These are phyloP conservation scores for Ligdia adustata DNA, from an alignment of 2,888 invertebrate species.

Conservation along the genomic window DNA sequence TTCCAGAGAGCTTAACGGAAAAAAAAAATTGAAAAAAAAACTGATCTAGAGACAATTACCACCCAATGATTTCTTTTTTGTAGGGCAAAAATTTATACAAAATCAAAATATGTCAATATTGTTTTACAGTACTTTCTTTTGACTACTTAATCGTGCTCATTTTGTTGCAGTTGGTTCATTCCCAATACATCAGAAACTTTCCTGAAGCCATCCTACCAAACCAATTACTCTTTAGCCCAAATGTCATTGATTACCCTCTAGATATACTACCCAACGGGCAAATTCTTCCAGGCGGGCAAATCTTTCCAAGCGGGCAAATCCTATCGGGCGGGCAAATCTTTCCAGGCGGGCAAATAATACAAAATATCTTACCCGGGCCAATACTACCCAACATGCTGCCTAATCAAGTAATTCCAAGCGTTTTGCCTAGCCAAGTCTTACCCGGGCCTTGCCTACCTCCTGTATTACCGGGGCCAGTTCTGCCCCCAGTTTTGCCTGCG, in stretches of 20 bases:
- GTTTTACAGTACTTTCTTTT: too few species aligned
- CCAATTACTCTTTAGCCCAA: slow-evolving; percentile 16
- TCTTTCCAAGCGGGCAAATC: not conserved
- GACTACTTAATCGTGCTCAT: too few species aligned
- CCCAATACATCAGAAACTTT: slow-evolving; percentile 53
- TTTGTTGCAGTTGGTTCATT: slow-evolving; percentile 49
- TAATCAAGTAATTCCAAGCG: slow-evolving; percentile 28
- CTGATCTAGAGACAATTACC: too few species aligned
- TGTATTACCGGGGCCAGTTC: slow-evolving; percentile 3
- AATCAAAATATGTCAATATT: too few species aligned
- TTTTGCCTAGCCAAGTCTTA: slow-evolving; percentile 8
- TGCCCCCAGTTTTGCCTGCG: slow-evolving; percentile 3
- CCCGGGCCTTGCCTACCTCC: slow-evolving; percentile 33
- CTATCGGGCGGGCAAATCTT: not conserved
- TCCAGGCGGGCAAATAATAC: not conserved
- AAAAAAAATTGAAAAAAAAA: too few species aligned
- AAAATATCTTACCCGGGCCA: slow-evolving; percentile 9
- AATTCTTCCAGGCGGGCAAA: not conserved
- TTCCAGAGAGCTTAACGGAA: too few species aligned
- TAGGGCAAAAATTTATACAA: too few species aligned
- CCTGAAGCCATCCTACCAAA: slow-evolving; percentile 46
- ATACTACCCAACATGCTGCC: slow-evolving; percentile 30
- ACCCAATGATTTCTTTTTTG: too few species aligned
- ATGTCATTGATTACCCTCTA: not conserved
- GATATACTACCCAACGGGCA: slow-evolving; percentile 1